Evolutionary conservation across 2,113 vertebrate species (phyloP), one percentile per base, ranked within the genome.

Genomic region (Chionis minor): DNA sequence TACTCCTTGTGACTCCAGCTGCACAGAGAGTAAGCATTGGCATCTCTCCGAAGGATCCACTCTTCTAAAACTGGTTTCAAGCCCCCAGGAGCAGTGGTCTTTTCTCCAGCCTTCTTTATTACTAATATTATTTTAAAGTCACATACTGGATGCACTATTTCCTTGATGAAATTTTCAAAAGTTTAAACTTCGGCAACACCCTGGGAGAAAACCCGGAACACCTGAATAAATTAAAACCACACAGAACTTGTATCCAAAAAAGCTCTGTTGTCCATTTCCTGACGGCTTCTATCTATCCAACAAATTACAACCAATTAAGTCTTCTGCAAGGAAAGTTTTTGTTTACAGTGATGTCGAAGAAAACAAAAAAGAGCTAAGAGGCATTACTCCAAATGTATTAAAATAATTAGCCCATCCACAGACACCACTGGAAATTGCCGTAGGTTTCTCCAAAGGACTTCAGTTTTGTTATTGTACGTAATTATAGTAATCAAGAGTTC

Each of bases 351-450:
- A 55, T 61, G 70, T 13, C 54, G 20, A 32, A 40, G 13, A 7
- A 8, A 56, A 38, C 19, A 62, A 58, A 58, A 11, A 16, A 55
- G 7, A 71, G n/a, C 42, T 30, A 69, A 63, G 23, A 91, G 66
- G 74, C 89, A 73, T 85, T 80, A 91, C 26, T 92, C 86, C 87
- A 92, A 80, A 92, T 18, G 23, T 85, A 93, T 91, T 92, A 92
- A 92, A 94, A 86, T 92, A 95, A 92, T 95, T 94, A 95, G 82
- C 82, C 71, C 70, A 80, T 92, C 83, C 91, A 94, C 89, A 94
- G 90, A 89, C 81, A 94, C 78, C 62, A 80, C 81, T 85, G 54
- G 49, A 94, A 96, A 94, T 72, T 65, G 62, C 86, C 92, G 42
- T 79, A 35, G 58, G 88, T 81, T 88, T 89, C 77, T 91, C 81